Evolutionary conservation across 2,113 vertebrate species (phyloP), one percentile per base, ranked within the genome.

Genomic region (Datnioides undecimradiatus): DNA sequence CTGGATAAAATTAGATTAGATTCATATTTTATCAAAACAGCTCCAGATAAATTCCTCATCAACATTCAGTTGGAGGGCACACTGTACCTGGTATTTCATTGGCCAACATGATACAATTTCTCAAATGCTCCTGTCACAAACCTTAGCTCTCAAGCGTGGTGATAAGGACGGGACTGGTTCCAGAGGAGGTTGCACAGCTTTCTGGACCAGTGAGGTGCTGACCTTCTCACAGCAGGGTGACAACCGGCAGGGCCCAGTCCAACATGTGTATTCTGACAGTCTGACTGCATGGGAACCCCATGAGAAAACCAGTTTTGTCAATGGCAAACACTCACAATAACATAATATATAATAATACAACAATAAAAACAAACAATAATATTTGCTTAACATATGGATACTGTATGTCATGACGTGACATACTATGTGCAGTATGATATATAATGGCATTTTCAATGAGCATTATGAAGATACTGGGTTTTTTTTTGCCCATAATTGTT

Each of bases 211-310:
- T 19, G 1, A 59, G 80, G 43, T 11, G 58, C 64, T 87, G 83
- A 90, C 85, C 83, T 90, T 91, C 84, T 84, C 80, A n/a, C 90
- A 87, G 87, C 73, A 46, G 77, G 87, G 46, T 46, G 36, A 64
- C 16, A 4, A 46, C 66, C 81, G 64, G 45, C 78, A 64, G 48
- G 34, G 40, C 40, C 27, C 66, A 31, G 46, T n/a, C 63, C 76
- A 81, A 83, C 88, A 86, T 84, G 79, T 89, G 86, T 76, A 46
- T 41, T 23, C 75, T 86, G 85, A 90, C 87, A 87, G 21, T 65
- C 64, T 84, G 74, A 71, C 65, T 46, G 59, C 51, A 51, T 72
- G 82, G 36, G 59, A 75, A 51, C 78, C 57, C 55, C 0, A 75
- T 70, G 70, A 76, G 73, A 82, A n/a, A n/a, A 65, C 33, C 62